A percentile compares a stretch with the other conserved stretches of the same genome.
phyloP scores from a whole-genome alignment of 2,797 vertebrate species.

The Otolemur crassicaudatus region DNA sequence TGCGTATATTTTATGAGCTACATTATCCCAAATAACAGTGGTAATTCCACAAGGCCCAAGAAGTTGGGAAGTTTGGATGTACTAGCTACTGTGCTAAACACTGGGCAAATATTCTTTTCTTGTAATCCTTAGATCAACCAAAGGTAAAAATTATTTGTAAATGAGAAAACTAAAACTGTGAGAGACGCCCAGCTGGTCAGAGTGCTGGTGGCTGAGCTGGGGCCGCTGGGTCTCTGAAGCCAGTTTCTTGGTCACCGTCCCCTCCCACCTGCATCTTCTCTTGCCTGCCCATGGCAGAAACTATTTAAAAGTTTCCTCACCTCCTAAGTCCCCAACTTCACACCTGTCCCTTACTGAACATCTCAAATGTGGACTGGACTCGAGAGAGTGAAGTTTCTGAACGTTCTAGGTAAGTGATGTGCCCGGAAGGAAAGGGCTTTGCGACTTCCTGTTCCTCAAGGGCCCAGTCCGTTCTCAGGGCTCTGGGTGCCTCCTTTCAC shows the following conservation, averaged over 20 bases:
- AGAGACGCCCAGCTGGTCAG: not conserved
- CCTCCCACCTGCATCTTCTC: not conserved
- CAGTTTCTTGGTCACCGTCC: not conserved
- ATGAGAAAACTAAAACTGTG: not conserved
- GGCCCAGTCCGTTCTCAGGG: not conserved
- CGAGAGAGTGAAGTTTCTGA: not conserved
- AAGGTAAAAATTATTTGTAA: slow-evolving; percentile 13
- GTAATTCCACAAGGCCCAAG: not conserved
- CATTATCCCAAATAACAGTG: not conserved
- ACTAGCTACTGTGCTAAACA: not conserved
- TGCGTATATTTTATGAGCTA: not conserved
- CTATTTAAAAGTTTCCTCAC: not conserved
- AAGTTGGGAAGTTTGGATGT: not conserved
- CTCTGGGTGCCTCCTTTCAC: not conserved
- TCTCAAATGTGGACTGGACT: not conserved
- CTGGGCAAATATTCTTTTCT: slow-evolving; percentile 7
- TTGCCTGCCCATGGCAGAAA: not conserved
- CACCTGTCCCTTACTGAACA: not conserved
- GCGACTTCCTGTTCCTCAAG: not conserved
- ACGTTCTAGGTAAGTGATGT: not conserved
- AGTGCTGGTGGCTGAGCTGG: not conserved
- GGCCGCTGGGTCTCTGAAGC: not conserved
- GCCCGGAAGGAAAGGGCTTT: not conserved
- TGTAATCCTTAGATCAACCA: not conserved
- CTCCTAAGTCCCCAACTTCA: not conserved